A percentile compares a stretch with the other conserved stretches of the same genome.
phyloP scores from a whole-genome alignment of 1,140 invertebrate genomes.

The Panagrolaimus sp. region DNA sequence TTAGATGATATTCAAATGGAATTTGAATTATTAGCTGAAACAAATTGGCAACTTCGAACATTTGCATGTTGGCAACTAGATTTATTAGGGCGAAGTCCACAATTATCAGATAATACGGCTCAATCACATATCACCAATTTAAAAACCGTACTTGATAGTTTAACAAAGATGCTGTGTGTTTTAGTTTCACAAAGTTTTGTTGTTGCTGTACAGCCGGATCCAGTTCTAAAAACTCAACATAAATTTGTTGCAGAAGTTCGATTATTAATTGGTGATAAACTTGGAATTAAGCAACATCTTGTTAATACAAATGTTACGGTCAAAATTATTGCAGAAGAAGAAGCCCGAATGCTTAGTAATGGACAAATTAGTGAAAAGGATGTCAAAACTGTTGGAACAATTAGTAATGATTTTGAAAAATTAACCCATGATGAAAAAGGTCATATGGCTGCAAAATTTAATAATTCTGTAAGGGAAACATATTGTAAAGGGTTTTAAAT shows the following conservation, averaged over 20 bases:
- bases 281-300: constrained; percentile 58
- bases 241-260: constrained; percentile 53
- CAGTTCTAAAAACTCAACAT: constrained; percentile 59
- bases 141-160: constrained; percentile 44
- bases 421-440: constrained; percentile 55
- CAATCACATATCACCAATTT: constrained; percentile 52
- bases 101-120: constrained; percentile 48
- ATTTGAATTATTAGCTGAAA: constrained; percentile 58
- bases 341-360: constrained; percentile 44
- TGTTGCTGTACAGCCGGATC: constrained; percentile 58
- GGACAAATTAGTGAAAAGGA: constrained; percentile 52
- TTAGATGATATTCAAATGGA: constrained; percentile 57
- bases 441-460: constrained; percentile 57
- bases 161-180: constrained; percentile 58
- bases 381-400: constrained; percentile 55
- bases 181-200: constrained; percentile 57
- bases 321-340: constrained; percentile 59
- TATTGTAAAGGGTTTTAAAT: not conserved
- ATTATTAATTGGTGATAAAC: constrained; percentile 54
- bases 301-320: constrained; percentile 58
- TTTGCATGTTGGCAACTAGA: constrained; percentile 57
- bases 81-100: constrained; percentile 47
- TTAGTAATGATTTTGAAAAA: constrained; percentile 59
- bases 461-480: constrained; percentile 47
- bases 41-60: constrained; percentile 57